Evolutionary conservation across 2,797 vertebrate species (phyloP), one percentile per base, ranked within the genome.

Genomic region (Hylomyscus alleni): DNA sequence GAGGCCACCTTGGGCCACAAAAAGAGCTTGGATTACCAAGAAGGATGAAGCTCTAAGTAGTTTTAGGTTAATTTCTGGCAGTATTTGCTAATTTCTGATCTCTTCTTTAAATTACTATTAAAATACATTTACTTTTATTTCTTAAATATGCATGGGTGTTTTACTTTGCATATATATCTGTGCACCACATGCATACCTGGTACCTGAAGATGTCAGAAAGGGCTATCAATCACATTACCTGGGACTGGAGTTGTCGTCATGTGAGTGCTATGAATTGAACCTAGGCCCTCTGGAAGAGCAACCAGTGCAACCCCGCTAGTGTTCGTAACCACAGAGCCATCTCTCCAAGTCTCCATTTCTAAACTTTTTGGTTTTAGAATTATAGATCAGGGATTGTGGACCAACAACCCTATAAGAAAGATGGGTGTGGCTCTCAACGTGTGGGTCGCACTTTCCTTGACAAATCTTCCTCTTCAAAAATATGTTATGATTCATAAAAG

Each of bases 351-450:
- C 19, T 56, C 24, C 12, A 11, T 65, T 82, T 94, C 75, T 72
- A 72, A 92, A 58, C 11, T 87, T 65, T 94, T 56, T 40, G n/a
- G 50, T 91, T 84, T 93, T 58, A 92, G n/a, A 91, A 86, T 89
- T 89, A 20, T 89, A 58, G 26, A 3, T 80, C 52, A 80, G 67
- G 5, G 62, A 60, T 47, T 77, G 12, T 76, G n/a, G 44, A 6
- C 11, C 62, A 29, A 80, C 78, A 80, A 29, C 24, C 20, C 50
- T 54, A 29, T 62, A 31, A 94, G 56, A 67, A 37, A 81, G 24
- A 58, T 52, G 11, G 37, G 37, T 12, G 11, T 40, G 72, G 20
- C 24, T 44, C 37, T 44, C 72, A 44, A 26, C 22, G 4, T 75
- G 37, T 75, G 72, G 72, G 72, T 26, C 13, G 11, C 22, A 24